These are phyloP conservation scores for Apodemia duryi DNA, from an alignment of 2,888 invertebrate species.

Conservation along the genomic window DNA sequence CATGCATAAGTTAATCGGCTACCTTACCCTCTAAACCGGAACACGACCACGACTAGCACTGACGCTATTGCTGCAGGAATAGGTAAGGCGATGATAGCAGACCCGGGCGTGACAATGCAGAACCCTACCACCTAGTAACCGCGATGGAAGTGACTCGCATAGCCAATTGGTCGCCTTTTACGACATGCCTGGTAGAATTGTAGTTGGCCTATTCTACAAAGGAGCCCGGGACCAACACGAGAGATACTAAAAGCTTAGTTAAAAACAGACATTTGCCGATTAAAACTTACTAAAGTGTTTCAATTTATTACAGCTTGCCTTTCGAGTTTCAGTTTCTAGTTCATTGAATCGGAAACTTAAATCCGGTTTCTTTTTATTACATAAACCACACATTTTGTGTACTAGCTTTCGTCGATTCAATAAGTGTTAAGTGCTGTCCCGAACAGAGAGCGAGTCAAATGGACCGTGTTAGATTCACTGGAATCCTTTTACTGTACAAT, in stretches of 20 bases:
- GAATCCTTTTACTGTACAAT: slow-evolving; percentile 16
- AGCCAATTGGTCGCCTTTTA: no score
- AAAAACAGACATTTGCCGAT: neutral
- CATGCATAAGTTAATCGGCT: no score
- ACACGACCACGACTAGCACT: no score
- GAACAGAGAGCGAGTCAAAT: slow-evolving; percentile 13
- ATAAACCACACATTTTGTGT: slow-evolving; percentile 12
- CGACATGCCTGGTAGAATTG: no score
- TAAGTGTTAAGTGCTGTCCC: slow-evolving; percentile 20
- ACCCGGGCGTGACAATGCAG: no score
- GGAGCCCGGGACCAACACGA: no score
- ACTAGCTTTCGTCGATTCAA: slow-evolving; percentile 17
- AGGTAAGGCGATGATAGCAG: no score
- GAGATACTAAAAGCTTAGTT: neutral
- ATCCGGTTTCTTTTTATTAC: slow-evolving; percentile 15
- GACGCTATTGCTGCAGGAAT: no score
- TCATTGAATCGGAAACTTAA: slow-evolving; percentile 15
- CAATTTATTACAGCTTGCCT: neutral
- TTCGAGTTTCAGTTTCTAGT: slow-evolving; percentile 5
- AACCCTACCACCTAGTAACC: no score
- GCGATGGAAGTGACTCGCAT: no score
- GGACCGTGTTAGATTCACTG: slow-evolving; percentile 13
- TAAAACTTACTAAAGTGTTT: neutral
- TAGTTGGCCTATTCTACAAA: no score
- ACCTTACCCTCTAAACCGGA: no score